These are phyloP conservation scores for Chinchilla lanigera DNA, from an alignment of 2,113 vertebrate species.

Conservation along the genomic window DNA sequence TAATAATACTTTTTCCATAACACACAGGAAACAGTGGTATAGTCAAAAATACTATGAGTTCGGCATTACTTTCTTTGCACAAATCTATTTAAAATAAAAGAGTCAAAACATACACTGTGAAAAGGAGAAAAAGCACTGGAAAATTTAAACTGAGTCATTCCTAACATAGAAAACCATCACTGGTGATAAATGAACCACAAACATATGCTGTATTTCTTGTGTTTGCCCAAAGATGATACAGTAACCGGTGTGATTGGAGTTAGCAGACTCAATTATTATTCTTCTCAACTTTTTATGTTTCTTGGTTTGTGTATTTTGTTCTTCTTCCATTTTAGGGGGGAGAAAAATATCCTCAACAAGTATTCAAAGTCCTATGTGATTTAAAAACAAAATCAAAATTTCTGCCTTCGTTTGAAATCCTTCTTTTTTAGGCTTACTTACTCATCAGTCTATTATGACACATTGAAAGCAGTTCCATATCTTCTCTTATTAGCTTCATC, in stretches of 20 bases:
- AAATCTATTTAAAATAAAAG: not conserved
- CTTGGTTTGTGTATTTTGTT: constrained; percentile 44
- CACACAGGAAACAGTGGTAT: not conserved
- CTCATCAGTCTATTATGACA: not conserved
- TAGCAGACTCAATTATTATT: not conserved
- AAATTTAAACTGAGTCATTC: constrained; percentile 45
- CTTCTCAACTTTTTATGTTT: constrained; percentile 2
- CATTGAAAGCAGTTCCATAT: constrained; percentile 45
- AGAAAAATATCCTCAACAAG: constrained; percentile 45
- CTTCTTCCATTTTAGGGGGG: constrained; percentile 48
- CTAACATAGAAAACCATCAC: not conserved
- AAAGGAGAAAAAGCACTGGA: not conserved
- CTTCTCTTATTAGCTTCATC: constrained; percentile 69
- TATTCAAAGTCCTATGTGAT: constrained; percentile 19
- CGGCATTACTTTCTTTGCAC: constrained; percentile 29
- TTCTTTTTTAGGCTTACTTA: constrained; percentile 33
- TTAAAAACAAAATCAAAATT: not conserved
- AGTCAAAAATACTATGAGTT: constrained; percentile 11
- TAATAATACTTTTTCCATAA: constrained; percentile 51
- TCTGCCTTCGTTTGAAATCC: constrained; percentile 2
- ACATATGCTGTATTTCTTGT: not conserved
- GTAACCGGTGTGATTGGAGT: constrained; percentile 23
- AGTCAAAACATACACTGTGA: not conserved
- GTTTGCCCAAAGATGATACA: constrained; percentile 1
- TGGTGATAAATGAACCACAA: not conserved